Base-by-base conservation (phyloP, 2,888 invertebrate species). In the Agrypnus murinus region DNA sequence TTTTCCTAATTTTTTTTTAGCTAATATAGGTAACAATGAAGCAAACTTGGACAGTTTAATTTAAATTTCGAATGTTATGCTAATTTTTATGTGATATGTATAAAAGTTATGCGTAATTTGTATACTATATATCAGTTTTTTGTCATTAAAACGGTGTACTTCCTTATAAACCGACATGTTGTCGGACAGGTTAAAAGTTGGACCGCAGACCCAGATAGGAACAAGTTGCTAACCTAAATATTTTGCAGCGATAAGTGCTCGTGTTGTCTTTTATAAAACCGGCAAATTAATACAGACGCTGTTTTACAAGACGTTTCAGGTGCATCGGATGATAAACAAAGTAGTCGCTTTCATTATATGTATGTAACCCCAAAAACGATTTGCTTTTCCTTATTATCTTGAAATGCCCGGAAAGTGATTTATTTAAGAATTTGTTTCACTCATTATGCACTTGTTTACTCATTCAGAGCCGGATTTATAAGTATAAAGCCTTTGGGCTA, bases 201-300 rank as follows among this genome's bases (percentile, higher is more conserved):
- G 69, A 50, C 63, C 57, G 63, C 45, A 70, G 62, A 70, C 70
- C 69, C 70, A 70, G 65, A 70, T 70, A 69, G 32, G 57, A 64
- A 57, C 69, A 69, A 57, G 69, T 69, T 69, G 69, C 57, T 70
- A 70, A 70, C 69, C 69, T 65, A 59, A 70, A 70, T 65, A 64
- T 67, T 25, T 60, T 60, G 60, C 43, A 36, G 15, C 36, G 55
- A 67, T 46, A 65, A 65, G 46, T 57, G 38, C 50, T 60, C 59
- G 25, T 60, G 48, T 25, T 34, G 19, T 36, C 63, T 50, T 62
- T 25, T 19, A 48, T 48, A 25, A 12, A 55, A 34, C 12, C 55
- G 6, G 15, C 31, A 36, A 32, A 36, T 55, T 48, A 48, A 48
- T 48, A 48, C 48, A n/a, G 48, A 31, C 19, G 53, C 53, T 53